Percentiles rank a stretch among this genome's conserved stretches.
Evolutionary conservation across 2,797 vertebrate species (phyloP).

Genomic region (Anabacerthia variegaticeps): DNA sequence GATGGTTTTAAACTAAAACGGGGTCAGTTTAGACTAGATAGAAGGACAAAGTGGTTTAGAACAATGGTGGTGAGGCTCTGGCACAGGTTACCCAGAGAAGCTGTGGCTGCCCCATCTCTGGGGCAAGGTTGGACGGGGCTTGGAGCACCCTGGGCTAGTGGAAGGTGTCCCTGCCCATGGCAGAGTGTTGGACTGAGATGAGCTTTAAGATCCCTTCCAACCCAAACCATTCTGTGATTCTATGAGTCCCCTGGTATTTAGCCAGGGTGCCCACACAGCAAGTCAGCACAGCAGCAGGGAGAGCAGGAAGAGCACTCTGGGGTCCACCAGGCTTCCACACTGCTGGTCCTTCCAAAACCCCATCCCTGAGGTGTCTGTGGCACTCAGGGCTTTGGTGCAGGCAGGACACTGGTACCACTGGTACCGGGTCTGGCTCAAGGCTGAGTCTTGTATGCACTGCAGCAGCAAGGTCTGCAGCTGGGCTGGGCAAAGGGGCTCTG

Average conservation of each 20-base stretch:
- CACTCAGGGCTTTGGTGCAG: background rate
- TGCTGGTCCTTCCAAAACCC: background rate
- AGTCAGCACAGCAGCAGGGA: background rate
- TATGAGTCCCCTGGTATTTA: background rate
- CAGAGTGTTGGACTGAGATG: background rate
- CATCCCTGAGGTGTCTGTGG: background rate
- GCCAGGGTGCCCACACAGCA: background rate
- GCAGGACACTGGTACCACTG: background rate
- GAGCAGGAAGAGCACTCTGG: background rate
- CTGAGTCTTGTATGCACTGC: background rate
- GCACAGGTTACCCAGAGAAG: background rate
- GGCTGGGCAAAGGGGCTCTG: background rate
- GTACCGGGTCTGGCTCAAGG: background rate
- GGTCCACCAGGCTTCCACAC: background rate
- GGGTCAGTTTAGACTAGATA: background rate
- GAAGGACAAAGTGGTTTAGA: background rate
- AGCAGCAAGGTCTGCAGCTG: background rate
- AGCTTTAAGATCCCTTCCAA: background rate
- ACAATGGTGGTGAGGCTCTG: background rate
- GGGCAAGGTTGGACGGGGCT: accelerated
- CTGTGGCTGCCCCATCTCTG: background rate
- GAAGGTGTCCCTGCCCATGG: background rate
- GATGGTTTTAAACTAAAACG: background rate
- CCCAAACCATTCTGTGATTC: background rate
- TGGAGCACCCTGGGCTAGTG: background rate